Conservation (phyloP, 92 coral and sea anemone genomes). For the Metridium senile region DNA sequence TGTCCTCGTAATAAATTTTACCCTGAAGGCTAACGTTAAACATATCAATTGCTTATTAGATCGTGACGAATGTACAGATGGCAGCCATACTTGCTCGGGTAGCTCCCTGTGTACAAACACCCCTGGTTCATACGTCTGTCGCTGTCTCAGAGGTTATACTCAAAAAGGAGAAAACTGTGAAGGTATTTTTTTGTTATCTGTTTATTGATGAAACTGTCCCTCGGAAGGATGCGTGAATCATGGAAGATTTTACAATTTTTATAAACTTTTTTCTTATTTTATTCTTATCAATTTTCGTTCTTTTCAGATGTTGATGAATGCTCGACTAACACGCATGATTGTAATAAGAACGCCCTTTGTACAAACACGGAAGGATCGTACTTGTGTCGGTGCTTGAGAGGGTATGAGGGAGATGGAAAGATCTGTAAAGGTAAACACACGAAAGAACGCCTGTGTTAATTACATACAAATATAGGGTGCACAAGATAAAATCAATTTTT, state of each 20-base stretch:
- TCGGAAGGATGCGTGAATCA: too few relatives aligned
- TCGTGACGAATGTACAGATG: conserved; percentile 4
- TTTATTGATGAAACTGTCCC: too few relatives aligned
- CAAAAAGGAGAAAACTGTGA: conserved; percentile 8
- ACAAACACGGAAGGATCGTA: conserved; percentile 67
- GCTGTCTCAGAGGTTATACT: conserved; percentile 30
- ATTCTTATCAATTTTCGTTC: not conserved
- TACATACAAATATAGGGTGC: too few relatives aligned
- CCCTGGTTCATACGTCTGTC: conserved; percentile 26
- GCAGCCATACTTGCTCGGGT: not conserved
- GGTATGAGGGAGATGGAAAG: conserved; percentile 75
- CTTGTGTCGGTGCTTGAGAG: conserved; percentile 67
- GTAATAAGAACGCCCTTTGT: conserved; percentile 70
- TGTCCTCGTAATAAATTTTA: too few relatives aligned
- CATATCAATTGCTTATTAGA: too few relatives aligned
- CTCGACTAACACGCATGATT: conserved; percentile 22
- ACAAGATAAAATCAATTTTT: not conserved
- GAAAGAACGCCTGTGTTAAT: not conserved
- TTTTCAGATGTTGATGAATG: conserved; percentile 67
- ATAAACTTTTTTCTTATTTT: not conserved
- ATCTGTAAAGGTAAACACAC: conserved; percentile 57
- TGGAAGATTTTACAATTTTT: too few relatives aligned
- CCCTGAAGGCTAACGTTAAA: too few relatives aligned
- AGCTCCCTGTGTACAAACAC: conserved; percentile 31
- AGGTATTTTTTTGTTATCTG: not conserved